Conservation (phyloP, 1,140 invertebrate species). For the Dinoponera quadriceps region DNA sequence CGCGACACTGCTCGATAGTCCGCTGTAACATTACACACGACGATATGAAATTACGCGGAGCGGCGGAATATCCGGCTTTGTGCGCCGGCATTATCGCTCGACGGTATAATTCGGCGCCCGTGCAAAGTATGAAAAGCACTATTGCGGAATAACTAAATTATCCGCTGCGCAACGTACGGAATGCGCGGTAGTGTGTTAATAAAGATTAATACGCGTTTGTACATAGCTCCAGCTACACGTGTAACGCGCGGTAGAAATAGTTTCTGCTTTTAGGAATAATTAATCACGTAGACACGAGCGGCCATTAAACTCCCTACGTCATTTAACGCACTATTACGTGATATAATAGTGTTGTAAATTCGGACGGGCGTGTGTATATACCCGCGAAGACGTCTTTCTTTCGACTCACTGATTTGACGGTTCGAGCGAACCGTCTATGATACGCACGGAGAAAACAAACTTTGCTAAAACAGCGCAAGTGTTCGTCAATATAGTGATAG, state of each 20-base stretch:
- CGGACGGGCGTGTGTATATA: neutral
- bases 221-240: constrained; percentile 26
- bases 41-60: constrained; percentile 55
- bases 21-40: constrained; percentile 37
- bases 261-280: constrained; percentile 60
- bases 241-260: constrained; percentile 50
- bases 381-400: constrained; percentile 10
- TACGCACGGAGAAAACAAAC: too few species aligned
- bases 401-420: constrained; percentile 20
- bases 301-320: constrained; percentile 47
- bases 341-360: constrained; percentile 48
- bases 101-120: constrained; percentile 52
- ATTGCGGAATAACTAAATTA: constrained; percentile 62
- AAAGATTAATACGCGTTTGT: constrained; percentile 59
- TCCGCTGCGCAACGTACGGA: constrained; percentile 49
- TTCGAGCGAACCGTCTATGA: too few species aligned
- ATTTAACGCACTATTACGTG: constrained; percentile 51
- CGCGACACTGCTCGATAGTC: constrained; percentile 39
- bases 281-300: constrained; percentile 44
- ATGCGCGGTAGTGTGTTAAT: constrained; percentile 60
- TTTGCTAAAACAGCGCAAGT: too few species aligned
- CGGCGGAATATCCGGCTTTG: constrained; percentile 57
- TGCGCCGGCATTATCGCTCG: constrained; percentile 50
- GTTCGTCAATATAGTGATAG: too few species aligned
- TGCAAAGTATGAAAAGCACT: constrained; percentile 61